Base-by-base conservation (phyloP, 2,888 invertebrate genomes). In the Drosophila birchii region DNA sequence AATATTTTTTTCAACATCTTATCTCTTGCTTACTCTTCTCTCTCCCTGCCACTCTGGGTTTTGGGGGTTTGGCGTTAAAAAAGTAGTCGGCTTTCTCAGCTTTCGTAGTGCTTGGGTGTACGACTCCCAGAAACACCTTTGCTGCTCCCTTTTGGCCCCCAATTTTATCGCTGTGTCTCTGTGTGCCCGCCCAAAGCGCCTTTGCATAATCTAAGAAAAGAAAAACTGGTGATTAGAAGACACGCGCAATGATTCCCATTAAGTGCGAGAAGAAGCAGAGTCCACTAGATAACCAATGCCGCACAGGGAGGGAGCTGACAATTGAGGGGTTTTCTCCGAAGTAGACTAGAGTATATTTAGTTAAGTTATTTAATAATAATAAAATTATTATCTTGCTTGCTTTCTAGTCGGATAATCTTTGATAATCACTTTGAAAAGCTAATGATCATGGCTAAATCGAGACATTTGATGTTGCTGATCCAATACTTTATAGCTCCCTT, bases 131-230 rank as follows among this genome's bases (percentile, higher is more conserved):
- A 41, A 41, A 55, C 60, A 60, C 60, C 41, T 54, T 20, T 20
- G 16, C 59, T 29, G 26, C 49, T 49, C 36, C 26, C 51, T 23
- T 32, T 53, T 36, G 51, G 20, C n/a, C 55, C 55, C 32, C 32
- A 32, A 29, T 7, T 57, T 61, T 61, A 54, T 60, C 23, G 39
- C 49, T 51, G 43, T 43, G 29, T 29, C 29, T 29, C 29, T 26
- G 45, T 29, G 44, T n/a, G 47, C 26, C n/a, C 34, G 47, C 26
- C n/a, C 34, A 11, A 26, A 26, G 44, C 36, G 57, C 58, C 34
- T 70, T 70, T 69, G 70, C 70, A 70, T 70, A 70, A 70, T 70
- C 69, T 69, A 29, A 23, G 53, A 54, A 70, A 69, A 60, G 36
- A 66, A 61, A 64, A 66, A 66, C 64, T 66, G 70, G 53, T 32